phyloP scores from a whole-genome alignment of 2,888 invertebrate species.

The Agrotis ipsilon region DNA sequence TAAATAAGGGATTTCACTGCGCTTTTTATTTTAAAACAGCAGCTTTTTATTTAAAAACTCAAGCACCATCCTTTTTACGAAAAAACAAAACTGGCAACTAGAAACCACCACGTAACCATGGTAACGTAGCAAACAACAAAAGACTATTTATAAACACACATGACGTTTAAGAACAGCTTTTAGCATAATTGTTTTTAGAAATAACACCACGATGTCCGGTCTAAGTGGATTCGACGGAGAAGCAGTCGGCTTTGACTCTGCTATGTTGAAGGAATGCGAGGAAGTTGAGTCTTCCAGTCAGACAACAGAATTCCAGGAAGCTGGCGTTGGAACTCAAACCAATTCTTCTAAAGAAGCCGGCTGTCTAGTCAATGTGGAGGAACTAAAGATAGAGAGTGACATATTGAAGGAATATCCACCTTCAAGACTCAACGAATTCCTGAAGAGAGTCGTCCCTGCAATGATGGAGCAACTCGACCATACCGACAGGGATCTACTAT shows the following conservation, averaged over 20 bases:
- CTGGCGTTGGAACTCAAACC: slow-evolving; percentile 77
- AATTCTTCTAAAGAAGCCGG: slow-evolving; percentile 73
- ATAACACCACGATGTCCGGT: slow-evolving; percentile 71
- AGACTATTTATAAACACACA: slow-evolving; percentile 58
- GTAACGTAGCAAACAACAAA: slow-evolving; percentile 60
- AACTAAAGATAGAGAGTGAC: slow-evolving; percentile 74
- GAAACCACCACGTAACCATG: slow-evolving; percentile 48
- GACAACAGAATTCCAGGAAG: slow-evolving; percentile 77
- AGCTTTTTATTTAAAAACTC: not conserved
- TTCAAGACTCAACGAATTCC: slow-evolving; percentile 82
- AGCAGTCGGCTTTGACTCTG: slow-evolving; percentile 81
- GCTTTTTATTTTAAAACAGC: too few species aligned
- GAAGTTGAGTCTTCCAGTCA: slow-evolving; percentile 76
- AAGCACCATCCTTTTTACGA: slow-evolving; percentile 15
- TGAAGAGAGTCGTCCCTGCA: slow-evolving; percentile 80
- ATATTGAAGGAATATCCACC: slow-evolving; percentile 76
- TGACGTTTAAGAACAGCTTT: slow-evolving; percentile 28
- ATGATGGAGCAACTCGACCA: slow-evolving; percentile 83
- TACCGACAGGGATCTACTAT: slow-evolving; percentile 71
- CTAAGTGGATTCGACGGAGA: slow-evolving; percentile 86
- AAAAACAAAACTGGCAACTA: slow-evolving; percentile 51
- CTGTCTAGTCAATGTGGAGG: slow-evolving; percentile 73
- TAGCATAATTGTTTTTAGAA: slow-evolving; percentile 14
- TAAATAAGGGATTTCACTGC: too few species aligned
- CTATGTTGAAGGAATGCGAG: slow-evolving; percentile 66